Percentiles rank a stretch among this genome's conserved stretches.
Conservation (phyloP, 2,888 invertebrate species). For the Arctia plantaginis region DNA sequence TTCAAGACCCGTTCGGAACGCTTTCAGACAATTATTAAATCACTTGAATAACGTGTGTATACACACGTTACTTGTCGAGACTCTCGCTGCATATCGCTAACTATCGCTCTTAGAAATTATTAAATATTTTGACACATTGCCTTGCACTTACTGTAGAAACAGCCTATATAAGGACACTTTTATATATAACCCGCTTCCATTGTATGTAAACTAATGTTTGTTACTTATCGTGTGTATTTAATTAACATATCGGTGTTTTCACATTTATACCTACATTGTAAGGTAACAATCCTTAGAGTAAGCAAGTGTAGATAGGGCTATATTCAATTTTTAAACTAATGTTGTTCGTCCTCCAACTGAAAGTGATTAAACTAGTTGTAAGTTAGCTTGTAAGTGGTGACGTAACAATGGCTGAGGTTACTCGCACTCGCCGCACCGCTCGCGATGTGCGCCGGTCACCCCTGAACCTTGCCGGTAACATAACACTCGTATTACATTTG, state of each 20-base stretch:
- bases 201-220: background rate
- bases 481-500: slow-evolving; percentile 30
- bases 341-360: background rate
- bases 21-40: background rate
- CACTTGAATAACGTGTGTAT: no score
- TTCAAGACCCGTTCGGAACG: background rate
- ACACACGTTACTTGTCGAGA: no score
- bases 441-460: slow-evolving; percentile 6
- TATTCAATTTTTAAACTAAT: slow-evolving; percentile 9
- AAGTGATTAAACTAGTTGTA: slow-evolving; percentile 1
- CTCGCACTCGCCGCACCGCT: slow-evolving; percentile 46
- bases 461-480: slow-evolving; percentile 47
- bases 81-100: no score
- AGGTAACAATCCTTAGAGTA: slow-evolving; percentile 49
- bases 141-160: background rate
- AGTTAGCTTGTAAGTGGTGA: slow-evolving; percentile 15
- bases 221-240: slow-evolving; percentile 19
- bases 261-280: slow-evolving; percentile 61
- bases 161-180: background rate
- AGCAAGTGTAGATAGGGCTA: slow-evolving; percentile 16
- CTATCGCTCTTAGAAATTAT: no score
- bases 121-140: background rate
- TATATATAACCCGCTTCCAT: background rate
- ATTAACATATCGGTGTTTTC: slow-evolving; percentile 50
- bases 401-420: slow-evolving; percentile 38